These are phyloP conservation scores for Leptinotarsa rubiginosa DNA, from an alignment of 2,888 invertebrate species.

Conservation along the genomic window DNA sequence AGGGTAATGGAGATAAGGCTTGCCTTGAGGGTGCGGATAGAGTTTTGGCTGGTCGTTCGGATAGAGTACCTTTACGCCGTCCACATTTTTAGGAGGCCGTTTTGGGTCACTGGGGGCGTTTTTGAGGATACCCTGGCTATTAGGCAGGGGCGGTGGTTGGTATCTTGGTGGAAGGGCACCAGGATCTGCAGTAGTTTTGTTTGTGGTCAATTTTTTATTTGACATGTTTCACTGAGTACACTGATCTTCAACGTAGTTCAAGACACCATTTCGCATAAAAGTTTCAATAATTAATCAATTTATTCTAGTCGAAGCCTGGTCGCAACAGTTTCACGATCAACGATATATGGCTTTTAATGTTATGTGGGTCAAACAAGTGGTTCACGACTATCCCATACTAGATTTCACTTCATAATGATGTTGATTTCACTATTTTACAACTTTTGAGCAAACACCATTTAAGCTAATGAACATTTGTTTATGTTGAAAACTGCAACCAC, in stretches of 20 bases:
- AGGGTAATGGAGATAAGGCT: constrained; percentile 49
- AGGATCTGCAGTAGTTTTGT: constrained; percentile 56
- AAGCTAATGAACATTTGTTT: background rate
- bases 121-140: constrained; percentile 74
- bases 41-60: constrained; percentile 43
- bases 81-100: constrained; percentile 39
- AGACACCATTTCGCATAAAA: constrained; percentile 42
- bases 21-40: constrained; percentile 39
- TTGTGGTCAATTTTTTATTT: constrained; percentile 65
- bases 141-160: constrained; percentile 78
- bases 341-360: constrained; percentile 59
- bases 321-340: constrained; percentile 25
- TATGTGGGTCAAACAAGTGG: constrained; percentile 63
- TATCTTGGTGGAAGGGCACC: constrained; percentile 77
- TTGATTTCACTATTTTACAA: constrained; percentile 32
- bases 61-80: constrained; percentile 45
- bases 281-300: constrained; percentile 43
- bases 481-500: background rate
- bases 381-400: constrained; percentile 56
- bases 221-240: constrained; percentile 60
- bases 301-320: constrained; percentile 16
- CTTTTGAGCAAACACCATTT: background rate
- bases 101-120: constrained; percentile 60
- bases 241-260: constrained; percentile 22
- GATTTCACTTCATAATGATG: constrained; percentile 45